A percentile compares a stretch with the other conserved stretches of the same genome.
phyloP scores from a whole-genome alignment of 1,140 invertebrate genomes.

The Hycleus cichorii region DNA sequence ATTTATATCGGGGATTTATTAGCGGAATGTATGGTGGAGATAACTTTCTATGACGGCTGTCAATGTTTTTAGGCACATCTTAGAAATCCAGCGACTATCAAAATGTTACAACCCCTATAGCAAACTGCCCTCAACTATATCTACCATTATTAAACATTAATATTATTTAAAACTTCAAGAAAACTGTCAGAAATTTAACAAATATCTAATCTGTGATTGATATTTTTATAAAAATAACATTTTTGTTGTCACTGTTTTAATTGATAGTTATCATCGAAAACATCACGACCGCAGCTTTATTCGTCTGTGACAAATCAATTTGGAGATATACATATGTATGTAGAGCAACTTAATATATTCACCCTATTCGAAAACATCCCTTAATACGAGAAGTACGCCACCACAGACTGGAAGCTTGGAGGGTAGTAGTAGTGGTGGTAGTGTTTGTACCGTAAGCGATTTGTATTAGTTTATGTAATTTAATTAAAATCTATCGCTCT shows the following conservation, averaged over 20 bases:
- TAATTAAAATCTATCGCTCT: too few relatives aligned
- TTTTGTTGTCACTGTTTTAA: conserved; percentile 16
- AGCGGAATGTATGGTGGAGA: conserved; percentile 21
- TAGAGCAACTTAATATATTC: conserved; percentile 37
- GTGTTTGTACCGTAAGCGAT: too few relatives aligned
- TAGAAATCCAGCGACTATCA: neutral
- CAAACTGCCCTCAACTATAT: neutral
- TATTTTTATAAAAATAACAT: neutral
- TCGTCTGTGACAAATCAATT: conserved; percentile 43
- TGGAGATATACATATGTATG: conserved; percentile 44
- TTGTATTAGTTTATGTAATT: too few relatives aligned
- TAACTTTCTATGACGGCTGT: conserved; percentile 23
- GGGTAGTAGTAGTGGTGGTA: neutral
- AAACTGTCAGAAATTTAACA: too few relatives aligned
- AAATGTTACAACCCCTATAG: conserved; percentile 2
- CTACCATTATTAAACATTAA: too few relatives aligned
- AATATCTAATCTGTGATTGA: too few relatives aligned
- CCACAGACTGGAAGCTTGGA: conserved; percentile 14
- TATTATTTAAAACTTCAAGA: too few relatives aligned
- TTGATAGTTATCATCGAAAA: conserved; percentile 40
- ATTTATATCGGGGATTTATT: conserved; percentile 27
- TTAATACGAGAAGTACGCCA: conserved; percentile 35
- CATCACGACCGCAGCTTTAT: conserved; percentile 36
- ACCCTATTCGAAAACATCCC: conserved; percentile 37
- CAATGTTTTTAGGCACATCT: conserved; percentile 16